Percentiles rank a stretch among this genome's conserved stretches.
Conservation (phyloP, 2,113 vertebrate species). For the Poeciliopsis occidentalis region DNA sequence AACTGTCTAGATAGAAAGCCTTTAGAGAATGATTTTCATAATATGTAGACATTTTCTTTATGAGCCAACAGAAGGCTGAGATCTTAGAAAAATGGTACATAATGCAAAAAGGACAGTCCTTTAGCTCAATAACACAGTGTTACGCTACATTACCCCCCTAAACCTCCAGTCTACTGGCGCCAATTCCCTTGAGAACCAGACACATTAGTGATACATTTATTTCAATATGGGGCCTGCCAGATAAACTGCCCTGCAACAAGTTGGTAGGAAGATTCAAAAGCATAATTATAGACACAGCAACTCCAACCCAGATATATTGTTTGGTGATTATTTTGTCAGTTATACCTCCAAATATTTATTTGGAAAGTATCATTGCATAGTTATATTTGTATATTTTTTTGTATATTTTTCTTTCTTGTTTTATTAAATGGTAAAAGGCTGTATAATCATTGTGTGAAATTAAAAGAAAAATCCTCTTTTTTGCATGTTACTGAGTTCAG, state of each 20-base stretch:
- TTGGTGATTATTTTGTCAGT: conserved; percentile 2
- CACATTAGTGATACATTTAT: conserved; percentile 78
- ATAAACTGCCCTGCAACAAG: conserved; percentile 58
- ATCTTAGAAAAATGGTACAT: too few species aligned
- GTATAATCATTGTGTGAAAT: too few species aligned
- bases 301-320: conserved; percentile 1
- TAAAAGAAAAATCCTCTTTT: too few species aligned
- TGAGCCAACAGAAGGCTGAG: too few species aligned
- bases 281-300: conserved; percentile 16
- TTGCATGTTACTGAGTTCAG: too few species aligned
- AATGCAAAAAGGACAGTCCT: conserved; percentile 75
- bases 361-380: neutral
- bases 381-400: neutral
- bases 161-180: conserved; percentile 64
- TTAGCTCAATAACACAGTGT: conserved; percentile 79
- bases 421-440: too few species aligned
- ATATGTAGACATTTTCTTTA: too few species aligned
- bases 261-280: conserved; percentile 45
- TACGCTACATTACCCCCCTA: conserved; percentile 80
- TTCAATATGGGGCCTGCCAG: conserved; percentile 69
- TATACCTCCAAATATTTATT: conserved; percentile 14
- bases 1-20: too few species aligned
- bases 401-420: neutral
- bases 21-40: too few species aligned
- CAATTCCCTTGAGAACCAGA: conserved; percentile 67